Evolutionary conservation across 2,888 invertebrate genomes (phyloP), one percentile per base, ranked within the genome.

Genomic region (Andrena marginata): DNA sequence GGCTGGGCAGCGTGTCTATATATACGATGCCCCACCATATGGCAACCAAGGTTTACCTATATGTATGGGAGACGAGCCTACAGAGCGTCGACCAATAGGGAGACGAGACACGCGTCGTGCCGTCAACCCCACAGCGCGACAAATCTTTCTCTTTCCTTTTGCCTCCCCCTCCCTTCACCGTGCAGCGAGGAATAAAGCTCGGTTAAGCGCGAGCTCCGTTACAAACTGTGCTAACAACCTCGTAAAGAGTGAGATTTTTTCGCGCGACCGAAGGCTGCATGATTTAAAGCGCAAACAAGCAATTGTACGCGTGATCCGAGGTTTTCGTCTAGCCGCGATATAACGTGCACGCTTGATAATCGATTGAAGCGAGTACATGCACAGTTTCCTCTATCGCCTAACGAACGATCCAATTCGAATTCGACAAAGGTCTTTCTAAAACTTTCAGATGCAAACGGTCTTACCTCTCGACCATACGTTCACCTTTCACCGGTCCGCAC

Each of bases 31-130:
- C 59, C 70, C 80, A 54, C 70, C 33, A 33, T 71, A 64, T 31
- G 20, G 56, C 7, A 6, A 13, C 7, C 72, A 8, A 76, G 13
- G 23, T 51, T 68, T 83, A 51, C 33, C 49, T 64, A 96, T 96
- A 90, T 60, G 96, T 96, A 90, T 26, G 59, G 59, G 59, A 69
- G 77, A 65, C 86, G 76, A 87, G 78, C 77, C 82, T 76, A 82
- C 86, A 29, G 64, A 59, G 54, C 72, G 54, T 69, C 73, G 56
- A 60, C 78, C 77, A 79, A 83, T 83, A n/a, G 56, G 70, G 67
- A 63, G 70, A 31, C 70, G 67, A 54, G 67, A 71, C 54, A 56
- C 72, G 72, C 63, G 63, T 16, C 74, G 71, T 77, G 62, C 82
- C 77, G 82, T 35, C 77, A 82, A 68, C 54, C 77, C 69, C 33